Evolutionary conservation across 2,888 invertebrate genomes (phyloP).

Genomic region (Microctonus hyperodae): DNA sequence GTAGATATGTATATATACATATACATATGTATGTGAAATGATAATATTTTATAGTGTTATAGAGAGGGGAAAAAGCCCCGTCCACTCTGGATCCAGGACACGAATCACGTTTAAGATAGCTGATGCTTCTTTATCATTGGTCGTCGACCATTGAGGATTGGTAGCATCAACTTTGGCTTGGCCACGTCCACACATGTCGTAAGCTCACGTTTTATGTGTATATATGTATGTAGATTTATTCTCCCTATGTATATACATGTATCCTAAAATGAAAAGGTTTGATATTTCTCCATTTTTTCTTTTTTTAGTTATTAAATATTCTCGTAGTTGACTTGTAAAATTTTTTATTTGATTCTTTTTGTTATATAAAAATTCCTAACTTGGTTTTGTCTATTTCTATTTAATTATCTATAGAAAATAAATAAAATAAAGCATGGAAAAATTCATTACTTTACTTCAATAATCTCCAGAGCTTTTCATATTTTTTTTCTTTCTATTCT

Average conservation of each 20-base stretch:
- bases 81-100: slow-evolving; percentile 36
- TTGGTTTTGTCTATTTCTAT: no score
- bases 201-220: background rate
- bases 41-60: slow-evolving; percentile 30
- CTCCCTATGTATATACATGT: no score
- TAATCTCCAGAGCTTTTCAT: no score
- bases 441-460: no score
- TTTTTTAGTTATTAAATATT: no score
- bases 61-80: slow-evolving; percentile 41
- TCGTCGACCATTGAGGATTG: slow-evolving; percentile 38
- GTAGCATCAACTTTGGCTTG: slow-evolving; percentile 20
- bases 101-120: slow-evolving; percentile 51
- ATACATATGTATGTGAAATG: background rate
- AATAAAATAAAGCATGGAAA: no score
- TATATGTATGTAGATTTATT: background rate
- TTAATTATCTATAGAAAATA: no score
- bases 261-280: no score
- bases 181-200: background rate
- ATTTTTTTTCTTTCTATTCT: no score
- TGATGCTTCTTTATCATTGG: slow-evolving; percentile 48
- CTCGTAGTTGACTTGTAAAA: no score
- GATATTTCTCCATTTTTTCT: slow-evolving; percentile 24
- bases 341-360: no score
- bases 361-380: no score
- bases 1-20: background rate